Base-by-base conservation (phyloP, 2,113 vertebrate species). In the Dendrocopos noguchii region DNA sequence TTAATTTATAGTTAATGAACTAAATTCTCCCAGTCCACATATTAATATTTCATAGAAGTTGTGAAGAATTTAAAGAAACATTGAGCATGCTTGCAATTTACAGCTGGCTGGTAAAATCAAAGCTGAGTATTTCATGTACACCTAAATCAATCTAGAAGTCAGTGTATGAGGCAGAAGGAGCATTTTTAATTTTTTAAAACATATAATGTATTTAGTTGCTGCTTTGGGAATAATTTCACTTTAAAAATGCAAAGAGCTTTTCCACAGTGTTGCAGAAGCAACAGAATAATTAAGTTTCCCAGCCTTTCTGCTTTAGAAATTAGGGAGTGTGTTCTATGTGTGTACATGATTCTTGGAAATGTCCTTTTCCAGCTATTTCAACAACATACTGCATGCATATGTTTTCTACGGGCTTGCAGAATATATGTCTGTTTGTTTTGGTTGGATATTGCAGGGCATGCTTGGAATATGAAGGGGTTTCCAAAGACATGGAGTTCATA, bases 21-120 rank as follows among this genome's bases (percentile, higher is more conserved):
- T 93, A 94, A 96, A 93, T 64, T 94, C 53, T 95, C 92, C 91
- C 92, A 78, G 77, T 90, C 33, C 60, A 65, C 68, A 47, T 29
- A 93, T 96, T 61, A 95, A 93, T 91, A 94, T 84, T 96, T 94
- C 47, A 95, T 91, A 29, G 20, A 75, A 18, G 87, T 93, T 94
- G 95, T 83, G 25, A 93, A 84, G 87, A 82, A 80, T 91, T 94
- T 95, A 94, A 79, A 20, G 66, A 93, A 94, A 87, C 27, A 92
- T 59, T 75, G 16, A 88, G 24, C 7, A 44, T 73, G 39, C 80
- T 93, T 83, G 79, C 91, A 93, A 82, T 64, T n/a, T 64, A 46
- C 19, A 91, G 13, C 15, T 88, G 47, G n/a, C 53, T 65, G 82
- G 25, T 60, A 77, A 88, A 80, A 90, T 87, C 65, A 91, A 92